phyloP scores from a whole-genome alignment of 2,113 vertebrate genomes.

The Pollachius pollachius region DNA sequence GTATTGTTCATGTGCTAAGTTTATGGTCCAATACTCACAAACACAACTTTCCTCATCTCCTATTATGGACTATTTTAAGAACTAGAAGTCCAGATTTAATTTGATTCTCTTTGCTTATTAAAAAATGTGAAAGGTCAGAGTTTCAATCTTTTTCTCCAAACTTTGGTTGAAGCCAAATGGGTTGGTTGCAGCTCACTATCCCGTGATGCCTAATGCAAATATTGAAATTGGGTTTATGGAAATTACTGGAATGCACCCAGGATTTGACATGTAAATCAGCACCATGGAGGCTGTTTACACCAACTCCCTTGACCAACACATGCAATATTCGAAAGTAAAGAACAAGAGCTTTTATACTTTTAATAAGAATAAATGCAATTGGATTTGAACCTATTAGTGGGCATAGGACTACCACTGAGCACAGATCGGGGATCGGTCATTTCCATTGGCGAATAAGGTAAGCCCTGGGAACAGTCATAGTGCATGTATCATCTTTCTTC shows the following conservation, averaged over 20 bases:
- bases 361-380: neutral
- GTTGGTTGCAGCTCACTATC: slow-evolving; percentile 25
- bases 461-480: slow-evolving; percentile 4
- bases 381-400: slow-evolving; percentile 6
- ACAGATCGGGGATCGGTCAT: neutral
- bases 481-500: too few species aligned
- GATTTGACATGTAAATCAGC: slow-evolving; percentile 79
- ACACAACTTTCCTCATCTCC: neutral
- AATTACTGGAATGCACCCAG: slow-evolving; percentile 71
- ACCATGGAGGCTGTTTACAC: slow-evolving; percentile 48
- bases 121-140: too few species aligned
- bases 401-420: slow-evolving; percentile 14
- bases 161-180: neutral
- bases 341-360: slow-evolving; percentile 9
- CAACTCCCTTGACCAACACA: slow-evolving; percentile 29
- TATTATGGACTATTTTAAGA: neutral
- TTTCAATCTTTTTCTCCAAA: neutral
- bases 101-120: too few species aligned
- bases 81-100: too few species aligned
- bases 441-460: slow-evolving; percentile 48
- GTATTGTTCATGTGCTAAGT: neutral
- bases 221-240: slow-evolving; percentile 79
- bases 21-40: neutral
- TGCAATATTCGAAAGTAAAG: slow-evolving; percentile 23
- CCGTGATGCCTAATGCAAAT: slow-evolving; percentile 72